Percentiles rank a stretch among this genome's conserved stretches.
Evolutionary conservation across 2,797 vertebrate genomes (phyloP).

Genomic region (Sebastes alutus): DNA sequence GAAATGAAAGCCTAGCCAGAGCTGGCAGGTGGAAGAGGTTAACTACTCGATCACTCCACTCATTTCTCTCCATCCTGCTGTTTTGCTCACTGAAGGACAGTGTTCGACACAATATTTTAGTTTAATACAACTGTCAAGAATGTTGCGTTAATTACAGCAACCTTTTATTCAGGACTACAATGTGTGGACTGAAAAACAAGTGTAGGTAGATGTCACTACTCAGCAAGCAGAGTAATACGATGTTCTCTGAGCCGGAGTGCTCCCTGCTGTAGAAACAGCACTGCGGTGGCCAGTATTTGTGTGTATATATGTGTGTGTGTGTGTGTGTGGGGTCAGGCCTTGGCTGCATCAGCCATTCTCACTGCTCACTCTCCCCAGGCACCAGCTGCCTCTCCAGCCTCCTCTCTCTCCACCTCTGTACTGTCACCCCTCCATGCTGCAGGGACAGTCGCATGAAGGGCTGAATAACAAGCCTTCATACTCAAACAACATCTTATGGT

Average conservation of each 20-base stretch:
- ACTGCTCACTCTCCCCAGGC: conserved; percentile 32
- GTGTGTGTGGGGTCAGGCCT: conserved; percentile 28
- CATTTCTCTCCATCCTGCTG: neutral
- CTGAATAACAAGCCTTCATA: neutral
- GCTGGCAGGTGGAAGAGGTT: neutral
- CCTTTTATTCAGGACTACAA: neutral
- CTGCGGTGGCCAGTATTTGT: neutral
- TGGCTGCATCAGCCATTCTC: conserved; percentile 54
- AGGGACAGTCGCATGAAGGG: conserved; percentile 5
- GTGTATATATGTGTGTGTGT: neutral
- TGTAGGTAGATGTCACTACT: neutral
- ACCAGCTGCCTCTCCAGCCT: conserved; percentile 35
- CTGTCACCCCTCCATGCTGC: conserved; percentile 22
- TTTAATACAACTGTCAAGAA: neutral
- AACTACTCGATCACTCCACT: neutral
- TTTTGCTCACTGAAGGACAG: neutral
- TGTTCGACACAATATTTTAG: neutral
- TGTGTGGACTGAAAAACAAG: neutral
- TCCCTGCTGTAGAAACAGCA: conserved; percentile 10
- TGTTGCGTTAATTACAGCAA: neutral
- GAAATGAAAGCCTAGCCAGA: neutral
- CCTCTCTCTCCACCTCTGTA: neutral
- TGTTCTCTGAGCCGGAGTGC: neutral
- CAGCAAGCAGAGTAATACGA: neutral
- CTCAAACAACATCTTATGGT: neutral